Evolutionary conservation across 2,113 vertebrate genomes (phyloP), one percentile per base, ranked within the genome.

Genomic region (Muntiacus muntjak): DNA sequence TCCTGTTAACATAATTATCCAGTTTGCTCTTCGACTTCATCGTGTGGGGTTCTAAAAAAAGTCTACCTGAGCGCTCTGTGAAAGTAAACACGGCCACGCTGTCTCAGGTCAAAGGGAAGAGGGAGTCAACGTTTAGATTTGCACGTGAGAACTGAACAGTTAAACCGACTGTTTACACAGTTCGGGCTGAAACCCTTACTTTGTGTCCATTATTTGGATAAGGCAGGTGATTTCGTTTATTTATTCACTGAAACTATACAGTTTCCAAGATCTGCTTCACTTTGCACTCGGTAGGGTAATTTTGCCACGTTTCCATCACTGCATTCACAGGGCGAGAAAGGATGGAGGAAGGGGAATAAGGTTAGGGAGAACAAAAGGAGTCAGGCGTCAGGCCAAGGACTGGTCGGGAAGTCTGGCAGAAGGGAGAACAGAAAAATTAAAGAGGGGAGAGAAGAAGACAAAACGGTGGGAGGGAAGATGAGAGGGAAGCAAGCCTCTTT

Each of bases 1-100:
- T 90, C 30, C 81, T 50, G 52, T 97, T 71, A 12, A 82, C 85
- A 26, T 86, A 95, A 94, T 95, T 78, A 93, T 62, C 36, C 52
- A 52, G 62, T 50, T 89, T 84, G 91, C 83, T 97, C 58, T 90
- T 93, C 28, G 25, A n/a, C 54, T 87, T 79, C 50, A 55, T 94
- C 55, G n/a, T n/a, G 33, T 84, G 14, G 67, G 64, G 19, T 43
- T 84, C 64, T 92, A 84, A 87, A 96, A 87, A 92, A 97, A 33
- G 47, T 62, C 36, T 64, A 64, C 94, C 71, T 90, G 62, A 47
- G 87, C n/a, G 52, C 57, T 92, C 21, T 4, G 40, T 86, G 90
- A 71, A 82, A 52, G 87, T 40, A 67, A 94, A 93, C 67, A 82
- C 23, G 21, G 55, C 43, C 45, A 21, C 19, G 5, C 45, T 25